These are phyloP conservation scores for Actenoides hombroni DNA, from an alignment of 2,113 vertebrate genomes.

Conservation along the genomic window DNA sequence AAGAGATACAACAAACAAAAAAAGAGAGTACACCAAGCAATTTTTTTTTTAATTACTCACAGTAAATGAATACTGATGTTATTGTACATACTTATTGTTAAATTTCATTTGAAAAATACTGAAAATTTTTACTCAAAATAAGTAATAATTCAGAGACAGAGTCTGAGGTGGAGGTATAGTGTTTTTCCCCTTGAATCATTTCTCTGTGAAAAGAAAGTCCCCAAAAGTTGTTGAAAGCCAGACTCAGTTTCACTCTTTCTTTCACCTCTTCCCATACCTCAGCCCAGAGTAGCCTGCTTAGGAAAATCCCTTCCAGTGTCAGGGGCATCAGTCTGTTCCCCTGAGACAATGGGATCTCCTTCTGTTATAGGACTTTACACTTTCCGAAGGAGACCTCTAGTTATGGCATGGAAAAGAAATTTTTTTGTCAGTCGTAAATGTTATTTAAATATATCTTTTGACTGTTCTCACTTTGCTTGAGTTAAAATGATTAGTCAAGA, in stretches of 20 bases:
- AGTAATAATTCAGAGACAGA: not conserved
- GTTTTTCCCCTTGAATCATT: not conserved
- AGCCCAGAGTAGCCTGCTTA: not conserved
- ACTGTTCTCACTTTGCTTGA: not conserved
- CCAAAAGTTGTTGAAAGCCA: not conserved
- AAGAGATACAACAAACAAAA: not conserved
- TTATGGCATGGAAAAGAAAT: not conserved
- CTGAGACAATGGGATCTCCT: not conserved
- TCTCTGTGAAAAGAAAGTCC: not conserved
- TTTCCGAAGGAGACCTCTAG: not conserved
- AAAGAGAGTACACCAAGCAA: not conserved
- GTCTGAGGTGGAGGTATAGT: not conserved
- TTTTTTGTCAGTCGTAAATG: not conserved
- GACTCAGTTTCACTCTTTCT: not conserved
- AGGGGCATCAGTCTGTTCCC: not conserved
- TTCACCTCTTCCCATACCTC: not conserved
- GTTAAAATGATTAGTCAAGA: not conserved
- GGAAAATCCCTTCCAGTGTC: not conserved
- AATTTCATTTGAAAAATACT: not conserved
- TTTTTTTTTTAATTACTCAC: not conserved
- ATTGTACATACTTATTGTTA: accelerated
- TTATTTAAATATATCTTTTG: not conserved
- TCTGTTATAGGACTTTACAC: not conserved
- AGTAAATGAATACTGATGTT: not conserved
- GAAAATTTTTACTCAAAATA: not conserved